phyloP scores from a whole-genome alignment of 2,888 invertebrate species.

The Hirtodrosophila confusa region DNA sequence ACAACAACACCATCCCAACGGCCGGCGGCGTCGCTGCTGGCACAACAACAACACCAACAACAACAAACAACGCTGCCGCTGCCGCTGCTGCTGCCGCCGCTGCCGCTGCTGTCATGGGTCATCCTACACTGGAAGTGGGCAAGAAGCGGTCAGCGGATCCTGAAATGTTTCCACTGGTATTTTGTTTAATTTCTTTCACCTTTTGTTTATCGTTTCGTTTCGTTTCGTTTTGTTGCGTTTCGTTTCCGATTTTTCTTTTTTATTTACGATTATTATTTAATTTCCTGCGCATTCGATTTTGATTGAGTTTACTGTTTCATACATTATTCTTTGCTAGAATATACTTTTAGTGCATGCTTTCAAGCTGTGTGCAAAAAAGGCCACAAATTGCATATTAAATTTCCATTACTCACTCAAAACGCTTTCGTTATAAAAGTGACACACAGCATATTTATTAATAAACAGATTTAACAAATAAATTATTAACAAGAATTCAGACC shows the following conservation, averaged over 20 bases:
- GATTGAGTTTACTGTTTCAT: constrained; percentile 23
- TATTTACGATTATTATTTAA: constrained; percentile 31
- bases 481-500: too few relatives aligned
- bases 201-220: constrained; percentile 38
- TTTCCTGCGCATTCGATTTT: constrained; percentile 25
- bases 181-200: constrained; percentile 67
- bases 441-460: too few relatives aligned
- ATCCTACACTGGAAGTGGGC: constrained; percentile 91
- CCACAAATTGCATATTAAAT: neutral
- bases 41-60: constrained; percentile 68
- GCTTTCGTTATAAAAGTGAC: too few relatives aligned
- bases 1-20: constrained; percentile 80
- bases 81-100: constrained; percentile 85
- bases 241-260: constrained; percentile 30
- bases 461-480: too few relatives aligned
- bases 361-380: constrained; percentile 15
- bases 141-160: constrained; percentile 97
- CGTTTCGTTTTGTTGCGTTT: constrained; percentile 33
- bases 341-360: constrained; percentile 50
- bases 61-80: constrained; percentile 68
- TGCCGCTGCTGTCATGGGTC: constrained; percentile 84
- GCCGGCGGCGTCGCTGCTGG: constrained; percentile 85
- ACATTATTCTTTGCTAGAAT: constrained; percentile 2
- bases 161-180: constrained; percentile 97
- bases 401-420: neutral